Percentiles rank a stretch among this genome's conserved stretches.
Evolutionary conservation across 37 sponge, comb jelly and placozoan genomes (phyloP).

Genomic region (Cladorhizidae sp.): DNA sequence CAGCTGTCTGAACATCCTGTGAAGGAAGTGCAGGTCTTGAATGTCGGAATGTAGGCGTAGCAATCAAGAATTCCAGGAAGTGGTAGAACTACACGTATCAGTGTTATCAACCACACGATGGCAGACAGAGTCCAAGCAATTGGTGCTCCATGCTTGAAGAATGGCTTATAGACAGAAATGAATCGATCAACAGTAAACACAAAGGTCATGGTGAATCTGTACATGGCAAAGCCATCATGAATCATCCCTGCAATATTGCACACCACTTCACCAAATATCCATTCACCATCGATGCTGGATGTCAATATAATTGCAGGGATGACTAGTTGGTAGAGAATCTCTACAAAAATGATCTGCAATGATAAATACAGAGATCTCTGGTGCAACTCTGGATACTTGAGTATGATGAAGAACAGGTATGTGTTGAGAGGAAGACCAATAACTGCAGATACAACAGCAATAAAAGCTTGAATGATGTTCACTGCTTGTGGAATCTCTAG

Average conservation of each 20-base stretch:
- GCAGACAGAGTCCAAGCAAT: neutral
- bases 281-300: too few species aligned
- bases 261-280: neutral
- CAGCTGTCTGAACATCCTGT: neutral
- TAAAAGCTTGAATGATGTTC: neutral
- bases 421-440: neutral
- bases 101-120: neutral
- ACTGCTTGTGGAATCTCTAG: neutral
- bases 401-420: neutral
- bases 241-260: neutral
- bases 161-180: conserved; percentile 3
- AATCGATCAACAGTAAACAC: conserved; percentile 4
- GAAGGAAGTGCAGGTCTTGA: conserved; percentile 3
- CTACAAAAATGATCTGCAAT: neutral
- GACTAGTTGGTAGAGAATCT: neutral
- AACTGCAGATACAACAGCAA: neutral
- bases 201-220: neutral
- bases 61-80: neutral
- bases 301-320: conserved; percentile 10
- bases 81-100: neutral
- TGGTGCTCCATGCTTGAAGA: neutral
- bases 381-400: neutral
- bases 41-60: neutral
- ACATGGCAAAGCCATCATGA: neutral
- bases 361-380: conserved; percentile 9